Evolutionary conservation across 2,113 vertebrate genomes (phyloP).

Genomic region (Paramormyrops kingsleyae): DNA sequence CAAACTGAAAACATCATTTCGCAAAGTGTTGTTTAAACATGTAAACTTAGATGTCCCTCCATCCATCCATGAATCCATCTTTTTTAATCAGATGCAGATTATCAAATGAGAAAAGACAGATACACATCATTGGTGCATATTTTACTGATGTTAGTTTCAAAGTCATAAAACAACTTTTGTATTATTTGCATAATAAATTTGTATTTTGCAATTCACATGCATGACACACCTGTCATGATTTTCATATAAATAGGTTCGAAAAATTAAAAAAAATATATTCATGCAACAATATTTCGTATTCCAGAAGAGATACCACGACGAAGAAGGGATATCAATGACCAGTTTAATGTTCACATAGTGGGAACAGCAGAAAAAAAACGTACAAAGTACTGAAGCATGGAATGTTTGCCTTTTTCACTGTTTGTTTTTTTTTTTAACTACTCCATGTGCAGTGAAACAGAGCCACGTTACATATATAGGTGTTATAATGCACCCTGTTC

Average conservation of each 20-base stretch:
- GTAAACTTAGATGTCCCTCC: not conserved
- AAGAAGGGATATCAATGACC: not conserved
- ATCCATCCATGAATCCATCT: not conserved
- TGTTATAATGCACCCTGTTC: not conserved
- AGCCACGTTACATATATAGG: not conserved
- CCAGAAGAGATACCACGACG: not conserved
- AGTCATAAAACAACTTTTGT: not conserved
- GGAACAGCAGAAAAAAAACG: not conserved
- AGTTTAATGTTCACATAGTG: not conserved
- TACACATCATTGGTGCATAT: not conserved
- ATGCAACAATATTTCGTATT: not conserved
- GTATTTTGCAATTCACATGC: not conserved
- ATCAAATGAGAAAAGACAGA: not conserved
- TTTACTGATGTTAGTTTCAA: not conserved
- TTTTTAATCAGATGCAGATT: not conserved
- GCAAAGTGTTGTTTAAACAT: not conserved
- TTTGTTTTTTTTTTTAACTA: not conserved
- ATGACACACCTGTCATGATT: constrained; percentile 6
- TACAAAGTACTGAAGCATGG: not conserved
- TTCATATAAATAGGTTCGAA: not conserved
- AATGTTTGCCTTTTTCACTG: not conserved
- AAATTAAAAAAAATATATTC: not conserved
- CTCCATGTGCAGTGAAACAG: not conserved
- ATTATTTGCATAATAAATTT: not conserved
- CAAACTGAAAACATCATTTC: not conserved